These are phyloP conservation scores for Brachyistius frenatus DNA, from an alignment of 2,113 vertebrate genomes.

Conservation along the genomic window DNA sequence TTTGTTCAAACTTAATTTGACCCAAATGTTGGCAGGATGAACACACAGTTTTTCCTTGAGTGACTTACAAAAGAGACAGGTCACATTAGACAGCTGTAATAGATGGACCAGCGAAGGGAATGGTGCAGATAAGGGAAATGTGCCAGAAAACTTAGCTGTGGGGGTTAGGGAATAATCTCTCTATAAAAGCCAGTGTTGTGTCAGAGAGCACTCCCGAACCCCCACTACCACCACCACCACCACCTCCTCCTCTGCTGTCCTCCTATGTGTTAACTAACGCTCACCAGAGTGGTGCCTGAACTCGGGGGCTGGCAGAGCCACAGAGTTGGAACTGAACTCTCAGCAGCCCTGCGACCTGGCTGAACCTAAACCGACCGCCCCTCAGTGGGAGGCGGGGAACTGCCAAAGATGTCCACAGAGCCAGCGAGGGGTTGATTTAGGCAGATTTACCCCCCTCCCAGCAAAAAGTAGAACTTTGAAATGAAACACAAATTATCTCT, in stretches of 20 bases:
- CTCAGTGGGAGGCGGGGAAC: slow-evolving; percentile 30
- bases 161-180: slow-evolving; percentile 84
- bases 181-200: slow-evolving; percentile 78
- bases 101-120: slow-evolving; percentile 69
- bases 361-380: slow-evolving; percentile 61
- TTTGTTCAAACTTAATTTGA: slow-evolving; percentile 73
- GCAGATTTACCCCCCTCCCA: slow-evolving; percentile 54
- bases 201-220: slow-evolving; percentile 71
- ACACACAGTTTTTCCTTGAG: slow-evolving; percentile 46
- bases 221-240: background rate
- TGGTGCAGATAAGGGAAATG: slow-evolving; percentile 74
- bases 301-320: slow-evolving; percentile 65
- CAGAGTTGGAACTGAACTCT: slow-evolving; percentile 63
- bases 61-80: slow-evolving; percentile 69
- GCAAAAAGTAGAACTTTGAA: slow-evolving; percentile 64
- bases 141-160: slow-evolving; percentile 79
- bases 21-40: slow-evolving; percentile 67
- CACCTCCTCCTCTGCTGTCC: slow-evolving; percentile 56
- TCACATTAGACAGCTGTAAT: slow-evolving; percentile 78
- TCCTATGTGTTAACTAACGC: slow-evolving; percentile 83
- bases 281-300: slow-evolving; percentile 76
- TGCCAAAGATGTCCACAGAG: slow-evolving; percentile 46
- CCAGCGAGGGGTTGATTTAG: slow-evolving; percentile 54
- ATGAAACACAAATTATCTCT: slow-evolving; percentile 72
- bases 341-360: slow-evolving; percentile 67